phyloP scores from a whole-genome alignment of 2,888 invertebrate genomes.

The Adelphocoris suturalis region DNA sequence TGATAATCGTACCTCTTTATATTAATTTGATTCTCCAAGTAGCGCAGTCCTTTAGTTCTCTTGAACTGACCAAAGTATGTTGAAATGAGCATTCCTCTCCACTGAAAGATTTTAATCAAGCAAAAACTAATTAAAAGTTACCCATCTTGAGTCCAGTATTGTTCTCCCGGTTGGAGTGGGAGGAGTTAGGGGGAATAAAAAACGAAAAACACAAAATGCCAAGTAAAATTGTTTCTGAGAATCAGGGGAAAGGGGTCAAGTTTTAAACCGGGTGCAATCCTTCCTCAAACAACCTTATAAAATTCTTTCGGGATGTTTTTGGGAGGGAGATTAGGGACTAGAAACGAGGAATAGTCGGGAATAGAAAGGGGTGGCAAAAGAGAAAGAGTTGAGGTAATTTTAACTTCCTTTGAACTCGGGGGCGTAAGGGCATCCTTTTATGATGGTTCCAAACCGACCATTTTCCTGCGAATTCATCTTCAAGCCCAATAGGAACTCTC shows the following conservation, averaged over 20 bases:
- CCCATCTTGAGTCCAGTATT: too few relatives aligned
- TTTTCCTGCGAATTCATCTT: too few relatives aligned
- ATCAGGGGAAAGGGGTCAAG: background rate
- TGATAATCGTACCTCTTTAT: background rate
- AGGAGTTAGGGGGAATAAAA: background rate
- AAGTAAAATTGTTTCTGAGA: background rate
- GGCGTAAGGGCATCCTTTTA: slow-evolving; percentile 39
- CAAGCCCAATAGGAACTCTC: too few relatives aligned
- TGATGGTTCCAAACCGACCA: background rate
- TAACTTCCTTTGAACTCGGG: slow-evolving; percentile 16
- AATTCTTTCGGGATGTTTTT: background rate
- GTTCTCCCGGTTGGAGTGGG: background rate
- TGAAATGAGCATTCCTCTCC: background rate
- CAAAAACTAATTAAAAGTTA: slow-evolving; percentile 11
- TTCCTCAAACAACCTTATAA: slow-evolving; percentile 20
- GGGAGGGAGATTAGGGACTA: background rate
- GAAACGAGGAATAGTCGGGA: background rate
- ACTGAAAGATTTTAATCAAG: background rate
- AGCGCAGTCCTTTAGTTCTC: background rate
- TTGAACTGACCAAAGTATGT: background rate
- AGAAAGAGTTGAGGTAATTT: background rate
- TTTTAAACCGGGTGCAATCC: background rate
- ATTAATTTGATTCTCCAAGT: background rate
- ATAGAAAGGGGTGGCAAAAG: background rate
- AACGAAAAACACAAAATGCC: too few relatives aligned